These are phyloP conservation scores for Oscheius sp. DNA, from an alignment of 2,888 invertebrate genomes.

Conservation along the genomic window DNA sequence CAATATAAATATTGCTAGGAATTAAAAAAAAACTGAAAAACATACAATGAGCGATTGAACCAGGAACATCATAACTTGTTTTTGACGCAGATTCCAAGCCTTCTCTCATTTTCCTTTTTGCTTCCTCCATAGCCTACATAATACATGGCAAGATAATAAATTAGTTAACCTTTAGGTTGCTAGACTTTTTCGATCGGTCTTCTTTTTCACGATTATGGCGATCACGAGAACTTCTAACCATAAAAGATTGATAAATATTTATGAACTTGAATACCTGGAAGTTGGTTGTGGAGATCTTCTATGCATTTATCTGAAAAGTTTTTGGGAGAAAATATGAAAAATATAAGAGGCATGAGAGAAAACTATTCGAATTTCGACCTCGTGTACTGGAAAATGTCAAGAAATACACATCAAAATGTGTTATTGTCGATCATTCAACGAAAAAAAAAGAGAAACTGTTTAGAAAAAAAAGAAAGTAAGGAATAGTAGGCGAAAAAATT, in stretches of 20 bases:
- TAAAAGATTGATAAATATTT: neutral
- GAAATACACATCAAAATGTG: too few relatives aligned
- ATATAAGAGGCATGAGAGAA: too few relatives aligned
- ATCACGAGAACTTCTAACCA: neutral
- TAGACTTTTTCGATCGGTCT: neutral
- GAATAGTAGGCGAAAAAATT: too few relatives aligned
- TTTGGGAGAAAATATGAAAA: too few relatives aligned
- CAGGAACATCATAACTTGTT: neutral
- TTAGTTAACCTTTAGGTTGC: neutral
- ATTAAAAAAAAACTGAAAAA: neutral
- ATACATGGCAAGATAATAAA: neutral
- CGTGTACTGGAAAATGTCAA: too few relatives aligned
- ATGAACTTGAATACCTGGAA: neutral
- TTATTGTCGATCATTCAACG: too few relatives aligned
- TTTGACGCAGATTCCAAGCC: constrained; percentile 8
- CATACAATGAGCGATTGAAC: constrained; percentile 13
- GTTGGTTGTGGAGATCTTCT: neutral
- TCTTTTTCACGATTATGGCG: neutral
- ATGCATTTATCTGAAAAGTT: constrained; percentile 1
- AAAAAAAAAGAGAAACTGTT: too few relatives aligned
- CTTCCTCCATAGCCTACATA: constrained; percentile 14
- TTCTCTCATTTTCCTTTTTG: constrained; percentile 23
- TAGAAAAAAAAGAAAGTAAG: too few relatives aligned
- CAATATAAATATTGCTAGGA: neutral
- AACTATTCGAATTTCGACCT: too few relatives aligned